Base-by-base conservation (phyloP, 1,140 invertebrate species). In the Meloidogyne exigua region DNA sequence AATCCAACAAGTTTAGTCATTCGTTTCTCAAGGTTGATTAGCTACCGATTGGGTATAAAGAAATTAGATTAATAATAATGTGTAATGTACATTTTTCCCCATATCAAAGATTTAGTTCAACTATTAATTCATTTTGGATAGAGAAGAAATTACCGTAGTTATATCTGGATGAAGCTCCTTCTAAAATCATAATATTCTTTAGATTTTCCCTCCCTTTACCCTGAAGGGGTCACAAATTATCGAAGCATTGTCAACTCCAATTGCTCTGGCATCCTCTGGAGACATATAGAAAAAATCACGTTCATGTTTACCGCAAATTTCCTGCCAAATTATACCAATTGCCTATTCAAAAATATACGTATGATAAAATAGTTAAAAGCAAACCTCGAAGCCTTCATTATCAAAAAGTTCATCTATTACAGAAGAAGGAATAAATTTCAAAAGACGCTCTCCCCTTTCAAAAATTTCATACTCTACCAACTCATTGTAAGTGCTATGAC, bases 211-310 rank as follows among this genome's bases (percentile, higher is more conserved):
- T 9, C 9, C 26, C n/a, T 12, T 25, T 49, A 85, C 85, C 68
- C 87, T 87, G 49, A 86, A 87, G 12, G 85, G 85, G 26, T 81
- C 86, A 71, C 85, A 87, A 65, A 87, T 87, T 0, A 77, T 75
- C 13, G 85, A 85, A 18, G 75, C 68, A 36, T 85, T 83, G 69
- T 84, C 77, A 62, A 87, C 78, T n/a, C 86, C 86, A 5, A 87
- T 68, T 15, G 75, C 39, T 21, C 72, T 83, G 1, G 85, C 85
- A 21, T 87, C 80, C 32, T 86, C 86, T 2, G 82, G 73, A 11
- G 75, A 84, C 15, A 68, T 87, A 28, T 82, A 87, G 76, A 86
- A 85, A 25, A 87, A 66, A 12, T 80, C 63, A 25, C 84, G 75
- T 3, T 72, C 77, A 67, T 86, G 80, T 39, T 81, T 74, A 11